These are phyloP conservation scores for Elmis aenea DNA, from an alignment of 2,888 invertebrate species.

Conservation along the genomic window DNA sequence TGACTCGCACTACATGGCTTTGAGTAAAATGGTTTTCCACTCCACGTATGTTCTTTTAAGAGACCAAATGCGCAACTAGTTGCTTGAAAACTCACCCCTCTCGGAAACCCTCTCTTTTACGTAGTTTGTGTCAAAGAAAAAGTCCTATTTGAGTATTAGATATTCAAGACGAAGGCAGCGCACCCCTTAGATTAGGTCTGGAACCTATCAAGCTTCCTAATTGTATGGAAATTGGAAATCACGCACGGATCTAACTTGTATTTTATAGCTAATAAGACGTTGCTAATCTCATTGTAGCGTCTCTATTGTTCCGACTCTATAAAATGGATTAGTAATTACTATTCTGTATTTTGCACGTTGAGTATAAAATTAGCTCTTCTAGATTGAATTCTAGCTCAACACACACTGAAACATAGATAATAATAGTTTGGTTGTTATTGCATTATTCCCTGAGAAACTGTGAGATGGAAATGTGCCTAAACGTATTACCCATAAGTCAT, in stretches of 20 bases:
- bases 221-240: constrained; percentile 48
- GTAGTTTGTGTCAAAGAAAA: background rate
- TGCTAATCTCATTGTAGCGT: constrained; percentile 37
- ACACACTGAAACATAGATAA: constrained; percentile 4
- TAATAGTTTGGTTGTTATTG: too few species aligned
- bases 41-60: too few species aligned
- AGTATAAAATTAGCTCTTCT: constrained; percentile 22
- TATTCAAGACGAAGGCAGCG: constrained; percentile 1
- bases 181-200: constrained; percentile 30
- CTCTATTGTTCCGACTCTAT: constrained; percentile 36
- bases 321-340: constrained; percentile 40
- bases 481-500: too few species aligned
- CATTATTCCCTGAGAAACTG: too few species aligned
- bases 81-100: too few species aligned
- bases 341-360: constrained; percentile 25
- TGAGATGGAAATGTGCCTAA: too few species aligned
- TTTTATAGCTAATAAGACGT: constrained; percentile 44
- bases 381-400: constrained; percentile 14
- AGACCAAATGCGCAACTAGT: too few species aligned
- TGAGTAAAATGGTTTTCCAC: too few species aligned
- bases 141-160: background rate
- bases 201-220: constrained; percentile 43
- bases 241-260: constrained; percentile 41
- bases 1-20: too few species aligned
- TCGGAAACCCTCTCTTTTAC: too few species aligned